Percentiles rank a stretch among this genome's conserved stretches.
Evolutionary conservation across 1,140 invertebrate genomes (phyloP).

Genomic region (Scylla paramamosain): DNA sequence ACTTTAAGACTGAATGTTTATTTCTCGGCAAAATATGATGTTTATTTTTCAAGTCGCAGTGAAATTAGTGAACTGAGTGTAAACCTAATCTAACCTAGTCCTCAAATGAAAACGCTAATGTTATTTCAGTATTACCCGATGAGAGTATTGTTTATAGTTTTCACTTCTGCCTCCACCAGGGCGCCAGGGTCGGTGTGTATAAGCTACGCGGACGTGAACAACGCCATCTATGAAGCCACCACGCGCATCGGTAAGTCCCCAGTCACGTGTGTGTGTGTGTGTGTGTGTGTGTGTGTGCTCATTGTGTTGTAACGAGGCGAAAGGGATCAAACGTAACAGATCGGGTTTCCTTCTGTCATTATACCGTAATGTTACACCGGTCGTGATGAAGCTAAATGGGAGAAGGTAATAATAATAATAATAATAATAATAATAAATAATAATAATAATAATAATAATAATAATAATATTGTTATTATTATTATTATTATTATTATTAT

Average conservation of each 20-base stretch:
- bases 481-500: too few species aligned
- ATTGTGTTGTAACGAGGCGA: background rate
- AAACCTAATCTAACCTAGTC: background rate
- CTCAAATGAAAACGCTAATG: background rate
- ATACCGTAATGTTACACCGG: too few species aligned
- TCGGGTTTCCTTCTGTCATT: background rate
- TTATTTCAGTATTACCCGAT: background rate
- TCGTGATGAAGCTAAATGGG: too few species aligned
- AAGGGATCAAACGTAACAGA: too few species aligned
- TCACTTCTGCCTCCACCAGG: background rate
- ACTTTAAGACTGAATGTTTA: background rate
- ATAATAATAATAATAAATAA: constrained; percentile 31
- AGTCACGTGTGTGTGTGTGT: background rate
- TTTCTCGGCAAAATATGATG: background rate
- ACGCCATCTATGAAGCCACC: constrained; percentile 32
- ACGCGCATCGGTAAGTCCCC: constrained; percentile 36
- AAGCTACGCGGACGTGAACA: constrained; percentile 50
- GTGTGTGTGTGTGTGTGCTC: background rate
- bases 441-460: too few species aligned
- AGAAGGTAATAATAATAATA: constrained; percentile 33
- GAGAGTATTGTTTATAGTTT: background rate
- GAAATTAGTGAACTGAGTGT: background rate
- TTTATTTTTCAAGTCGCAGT: background rate
- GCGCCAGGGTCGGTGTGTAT: constrained; percentile 29
- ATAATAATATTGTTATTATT: too few species aligned